Conservation (phyloP, 2,888 invertebrate species). For the Cecidostiba fungosa region DNA sequence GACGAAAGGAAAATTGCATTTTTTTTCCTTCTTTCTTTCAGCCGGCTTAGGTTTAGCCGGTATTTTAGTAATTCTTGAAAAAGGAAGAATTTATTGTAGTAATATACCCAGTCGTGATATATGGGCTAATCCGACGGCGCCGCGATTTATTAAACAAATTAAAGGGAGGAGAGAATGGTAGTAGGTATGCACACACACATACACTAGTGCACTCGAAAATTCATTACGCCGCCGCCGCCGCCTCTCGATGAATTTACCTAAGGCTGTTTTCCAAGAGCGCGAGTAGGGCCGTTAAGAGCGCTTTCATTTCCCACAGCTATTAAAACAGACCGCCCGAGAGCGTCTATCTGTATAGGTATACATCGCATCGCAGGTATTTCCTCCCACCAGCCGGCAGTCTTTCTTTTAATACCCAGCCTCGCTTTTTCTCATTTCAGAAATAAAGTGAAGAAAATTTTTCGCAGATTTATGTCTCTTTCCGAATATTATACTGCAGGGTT, state of each 20-base stretch:
- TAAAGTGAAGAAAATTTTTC: conserved; percentile 27
- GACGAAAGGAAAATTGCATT: neutral
- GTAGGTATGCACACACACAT: too few species aligned
- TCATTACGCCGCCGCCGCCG: conserved; percentile 49
- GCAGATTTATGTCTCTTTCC: conserved; percentile 29
- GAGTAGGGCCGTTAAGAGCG: conserved; percentile 68
- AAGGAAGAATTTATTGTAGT: too few species aligned
- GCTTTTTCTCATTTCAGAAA: conserved; percentile 23
- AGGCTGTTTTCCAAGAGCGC: conserved; percentile 49
- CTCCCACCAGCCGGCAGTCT: neutral
- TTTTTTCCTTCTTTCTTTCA: neutral
- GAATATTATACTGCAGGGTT: neutral
- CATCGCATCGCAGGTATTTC: neutral
- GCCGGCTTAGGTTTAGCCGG: neutral
- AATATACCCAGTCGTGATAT: too few species aligned
- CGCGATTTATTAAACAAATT: conserved; percentile 12
- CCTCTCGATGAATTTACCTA: conserved; percentile 69
- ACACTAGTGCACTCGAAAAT: conserved; percentile 40
- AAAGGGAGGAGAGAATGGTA: conserved; percentile 41
- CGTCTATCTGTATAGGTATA: neutral
- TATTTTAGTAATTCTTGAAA: too few species aligned
- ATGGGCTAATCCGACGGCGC: too few species aligned
- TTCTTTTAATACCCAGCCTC: conserved; percentile 35
- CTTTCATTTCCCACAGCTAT: conserved; percentile 69
- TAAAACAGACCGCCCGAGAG: conserved; percentile 59